A percentile compares a stretch with the other conserved stretches of the same genome.
These are phyloP conservation scores for Phyllotreta striolata DNA, from an alignment of 2,888 invertebrate genomes.

Conservation along the genomic window DNA sequence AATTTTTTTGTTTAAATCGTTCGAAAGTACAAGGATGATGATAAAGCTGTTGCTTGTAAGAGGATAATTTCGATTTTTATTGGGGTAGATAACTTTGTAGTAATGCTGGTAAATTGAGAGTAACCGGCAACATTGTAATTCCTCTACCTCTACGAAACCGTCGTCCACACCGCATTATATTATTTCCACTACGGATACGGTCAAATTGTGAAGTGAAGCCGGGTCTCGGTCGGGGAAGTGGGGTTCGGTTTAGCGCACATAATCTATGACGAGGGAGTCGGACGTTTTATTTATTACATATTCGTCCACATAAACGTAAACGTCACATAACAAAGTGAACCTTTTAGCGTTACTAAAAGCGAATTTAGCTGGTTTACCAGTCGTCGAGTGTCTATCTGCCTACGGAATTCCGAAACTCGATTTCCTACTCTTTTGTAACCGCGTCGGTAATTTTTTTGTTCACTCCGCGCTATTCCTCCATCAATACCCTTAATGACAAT, in stretches of 20 bases:
- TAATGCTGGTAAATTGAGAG: too few species aligned
- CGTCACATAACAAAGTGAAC: slow-evolving; percentile 40
- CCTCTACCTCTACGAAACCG: slow-evolving; percentile 19
- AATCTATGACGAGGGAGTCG: slow-evolving; percentile 31
- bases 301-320: slow-evolving; percentile 44
- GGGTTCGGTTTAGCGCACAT: slow-evolving; percentile 23
- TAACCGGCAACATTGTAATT: neutral
- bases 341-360: slow-evolving; percentile 2
- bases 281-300: slow-evolving; percentile 49
- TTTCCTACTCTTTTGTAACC: slow-evolving; percentile 35
- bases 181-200: slow-evolving; percentile 15
- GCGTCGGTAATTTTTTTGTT: neutral
- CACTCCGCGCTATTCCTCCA: neutral
- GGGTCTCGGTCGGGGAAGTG: slow-evolving; percentile 34
- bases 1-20: too few species aligned
- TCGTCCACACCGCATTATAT: slow-evolving; percentile 13
- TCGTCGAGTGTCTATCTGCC: slow-evolving; percentile 19
- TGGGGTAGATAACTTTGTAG: too few species aligned
- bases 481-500: slow-evolving; percentile 19
- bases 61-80: too few species aligned
- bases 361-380: slow-evolving; percentile 2
- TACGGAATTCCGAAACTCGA: slow-evolving; percentile 16
- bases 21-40: too few species aligned
- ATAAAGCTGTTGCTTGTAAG: too few species aligned
- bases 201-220: slow-evolving; percentile 1